Percentiles rank a stretch among this genome's conserved stretches.
Conservation (phyloP, 2,888 invertebrate species). For the Zeuzera pyrina region DNA sequence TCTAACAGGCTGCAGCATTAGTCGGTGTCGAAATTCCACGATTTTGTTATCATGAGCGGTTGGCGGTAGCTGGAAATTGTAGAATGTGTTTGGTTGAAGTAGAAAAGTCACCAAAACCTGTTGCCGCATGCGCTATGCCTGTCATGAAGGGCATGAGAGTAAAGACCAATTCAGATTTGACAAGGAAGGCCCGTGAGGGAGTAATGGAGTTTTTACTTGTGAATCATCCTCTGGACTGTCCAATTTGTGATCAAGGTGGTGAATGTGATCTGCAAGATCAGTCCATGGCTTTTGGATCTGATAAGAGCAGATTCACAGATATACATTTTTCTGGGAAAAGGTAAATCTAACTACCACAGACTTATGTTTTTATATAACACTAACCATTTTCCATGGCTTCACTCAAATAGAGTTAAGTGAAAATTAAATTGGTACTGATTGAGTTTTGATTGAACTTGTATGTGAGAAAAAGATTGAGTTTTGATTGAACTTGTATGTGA, state of each 20-base stretch:
- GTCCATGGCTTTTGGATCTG: constrained; percentile 98
- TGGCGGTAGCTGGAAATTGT: constrained; percentile 99
- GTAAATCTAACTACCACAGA: no score
- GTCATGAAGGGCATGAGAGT: constrained; percentile 99
- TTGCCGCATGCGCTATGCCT: constrained; percentile 99
- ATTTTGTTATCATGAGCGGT: constrained; percentile 98
- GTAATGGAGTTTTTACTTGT: constrained; percentile 99
- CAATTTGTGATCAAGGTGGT: constrained; percentile 99
- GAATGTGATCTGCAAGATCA: constrained; percentile 98
- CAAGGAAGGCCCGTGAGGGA: constrained; percentile 80
- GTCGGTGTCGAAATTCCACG: constrained; percentile 98
- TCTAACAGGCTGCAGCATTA: constrained; percentile 89
- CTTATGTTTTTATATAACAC: no score
- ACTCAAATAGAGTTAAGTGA: no score
- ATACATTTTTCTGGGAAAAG: constrained; percentile 93
- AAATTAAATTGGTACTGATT: no score
- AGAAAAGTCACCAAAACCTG: constrained; percentile 97
- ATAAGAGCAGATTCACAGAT: constrained; percentile 93
- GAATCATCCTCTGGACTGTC: constrained; percentile 99
- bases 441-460: no score
- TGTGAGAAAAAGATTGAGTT: no score
- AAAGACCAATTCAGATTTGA: constrained; percentile 97
- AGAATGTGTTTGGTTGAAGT: constrained; percentile 99
- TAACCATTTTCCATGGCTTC: no score
- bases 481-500: no score